These are phyloP conservation scores for Linyphia triangularis DNA, from an alignment of 2,888 invertebrate species.

Conservation along the genomic window DNA sequence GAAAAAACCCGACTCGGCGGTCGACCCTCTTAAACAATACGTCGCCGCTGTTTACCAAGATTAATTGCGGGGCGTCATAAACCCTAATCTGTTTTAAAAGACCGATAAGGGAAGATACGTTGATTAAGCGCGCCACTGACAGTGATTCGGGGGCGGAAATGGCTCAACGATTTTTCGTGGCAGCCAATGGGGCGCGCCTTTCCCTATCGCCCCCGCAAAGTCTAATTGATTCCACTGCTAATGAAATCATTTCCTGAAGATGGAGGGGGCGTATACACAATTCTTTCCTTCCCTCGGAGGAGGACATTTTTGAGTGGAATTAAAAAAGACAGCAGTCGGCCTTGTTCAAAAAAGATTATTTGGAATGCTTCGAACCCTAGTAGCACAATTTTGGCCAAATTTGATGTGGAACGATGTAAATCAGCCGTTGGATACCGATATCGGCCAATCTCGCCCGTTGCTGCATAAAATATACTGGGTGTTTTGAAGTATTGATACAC, in stretches of 20 bases:
- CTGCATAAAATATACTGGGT: too few species aligned
- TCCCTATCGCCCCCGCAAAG: conserved; percentile 38
- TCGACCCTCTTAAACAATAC: conserved; percentile 70
- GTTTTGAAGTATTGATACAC: too few species aligned
- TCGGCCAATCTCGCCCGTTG: too few species aligned
- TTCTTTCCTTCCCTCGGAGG: conserved; percentile 40
- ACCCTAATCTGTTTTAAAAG: conserved; percentile 75
- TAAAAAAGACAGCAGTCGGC: too few species aligned
- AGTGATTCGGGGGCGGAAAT: conserved; percentile 73
- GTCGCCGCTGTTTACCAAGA: conserved; percentile 68
- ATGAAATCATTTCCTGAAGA: conserved; percentile 73
- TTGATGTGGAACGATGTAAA: too few species aligned
- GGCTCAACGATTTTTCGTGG: conserved; percentile 72
- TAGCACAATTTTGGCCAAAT: too few species aligned
- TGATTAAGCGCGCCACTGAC: conserved; percentile 70
- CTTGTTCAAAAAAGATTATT: too few species aligned
- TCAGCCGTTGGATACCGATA: too few species aligned
- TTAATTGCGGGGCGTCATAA: conserved; percentile 74
- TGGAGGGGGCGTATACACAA: background rate
- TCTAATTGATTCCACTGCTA: conserved; percentile 75
- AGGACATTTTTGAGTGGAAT: too few species aligned
- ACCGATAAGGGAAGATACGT: conserved; percentile 74
- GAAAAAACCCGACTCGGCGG: too few species aligned
- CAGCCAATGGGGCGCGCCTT: conserved; percentile 59
- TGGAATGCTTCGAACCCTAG: too few species aligned